Evolutionary conservation across 2,797 vertebrate species (phyloP).

Genomic region (Bufotes viridis): DNA sequence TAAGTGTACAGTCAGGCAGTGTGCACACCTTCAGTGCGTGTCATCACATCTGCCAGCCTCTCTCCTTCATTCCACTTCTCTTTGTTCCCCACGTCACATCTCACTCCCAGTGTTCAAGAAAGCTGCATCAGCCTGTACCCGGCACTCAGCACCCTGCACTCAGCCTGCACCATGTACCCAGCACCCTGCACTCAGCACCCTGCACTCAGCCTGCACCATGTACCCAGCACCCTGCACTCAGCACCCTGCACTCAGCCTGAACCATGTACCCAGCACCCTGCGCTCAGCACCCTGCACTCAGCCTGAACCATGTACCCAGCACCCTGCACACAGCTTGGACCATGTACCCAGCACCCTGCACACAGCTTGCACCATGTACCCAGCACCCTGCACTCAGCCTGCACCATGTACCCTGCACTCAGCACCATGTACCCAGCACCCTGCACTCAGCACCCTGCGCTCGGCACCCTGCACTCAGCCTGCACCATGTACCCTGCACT

Average conservation of each 20-base stretch:
- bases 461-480: neutral
- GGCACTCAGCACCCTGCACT: neutral
- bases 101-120: conserved; percentile 25
- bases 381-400: neutral
- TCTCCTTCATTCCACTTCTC: conserved; percentile 36
- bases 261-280: neutral
- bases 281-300: neutral
- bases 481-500: neutral
- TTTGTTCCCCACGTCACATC: conserved; percentile 54
- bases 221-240: neutral
- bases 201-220: neutral
- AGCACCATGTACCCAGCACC: neutral
- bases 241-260: neutral
- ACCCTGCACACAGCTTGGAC: neutral
- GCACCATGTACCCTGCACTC: neutral
- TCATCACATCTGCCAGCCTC: conserved; percentile 44
- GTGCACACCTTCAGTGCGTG: conserved; percentile 30
- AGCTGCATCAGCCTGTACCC: conserved; percentile 1
- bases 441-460: neutral
- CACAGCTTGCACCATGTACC: neutral
- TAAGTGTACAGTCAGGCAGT: conserved; percentile 22
- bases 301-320: no score
- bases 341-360: neutral
- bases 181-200: neutral
- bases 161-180: neutral